Base-by-base conservation (phyloP, 2,113 vertebrate genomes). In the Choloepus hoffmanni region DNA sequence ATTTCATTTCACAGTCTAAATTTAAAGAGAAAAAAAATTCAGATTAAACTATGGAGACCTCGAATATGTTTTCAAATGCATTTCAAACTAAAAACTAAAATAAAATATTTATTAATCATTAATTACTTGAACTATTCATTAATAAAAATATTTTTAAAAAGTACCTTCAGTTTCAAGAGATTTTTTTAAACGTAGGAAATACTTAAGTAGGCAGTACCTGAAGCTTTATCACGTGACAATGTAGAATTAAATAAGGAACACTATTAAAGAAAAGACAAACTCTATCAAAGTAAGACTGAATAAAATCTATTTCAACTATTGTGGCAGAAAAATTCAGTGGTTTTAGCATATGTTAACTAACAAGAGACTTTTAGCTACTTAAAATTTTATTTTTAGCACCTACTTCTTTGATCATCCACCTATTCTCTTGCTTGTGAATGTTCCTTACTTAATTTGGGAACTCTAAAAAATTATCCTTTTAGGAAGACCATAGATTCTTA, bases 361-460 rank as follows among this genome's bases (percentile, higher is more conserved):
- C 53, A 96, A 96, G 74, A 95, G 85, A 87, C 53, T 85, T 76
- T 62, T 94, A 97, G 74, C 43, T 96, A 90, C 62, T 97, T 97
- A 94, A 43, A 90, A 89, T 92, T 96, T 85, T 97, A 96, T 97
- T 98, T 98, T 98, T 98, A 97, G 92, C 78, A 93, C 83, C 89
- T 96, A 0, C 84, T 97, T 95, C 81, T 48, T 96, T 83, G 84
- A 95, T 97, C 45, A 90, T 79, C 97, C 53, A 55, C 92, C 78
- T 92, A 33, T 43, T 96, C 94, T 93, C 95, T 98, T 97, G 89
- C 95, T 97, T 96, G 94, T 96, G 95, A 95, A 95, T 96, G 72
- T 96, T 92, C 43, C n/a, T 70, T 97, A 58, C 76, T 84, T 97
- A 97, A 97, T 96, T 98, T 97, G 96, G 94, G 90, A 97, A 96